Evolutionary conservation across 2,888 invertebrate species (phyloP), one percentile per base, ranked within the genome.

Genomic region (Malacosoma neustria): DNA sequence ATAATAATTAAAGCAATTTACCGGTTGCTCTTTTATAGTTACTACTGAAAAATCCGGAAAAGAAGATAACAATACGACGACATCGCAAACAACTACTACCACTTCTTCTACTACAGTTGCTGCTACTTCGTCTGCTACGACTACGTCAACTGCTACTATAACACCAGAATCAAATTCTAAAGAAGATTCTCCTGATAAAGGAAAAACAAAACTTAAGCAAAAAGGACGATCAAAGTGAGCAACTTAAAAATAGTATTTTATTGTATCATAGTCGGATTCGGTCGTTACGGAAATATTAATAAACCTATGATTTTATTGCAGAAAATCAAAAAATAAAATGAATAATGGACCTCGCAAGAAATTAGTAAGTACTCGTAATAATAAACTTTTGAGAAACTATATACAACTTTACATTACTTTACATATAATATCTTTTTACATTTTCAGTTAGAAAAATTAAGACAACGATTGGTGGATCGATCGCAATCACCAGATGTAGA

Each of bases 371-470:
- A 35, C 2, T 6, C n/a, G 1, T 29, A 13, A 11, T 32, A 13
- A 13, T 3, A 11, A 15, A 33, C n/a, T 9, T 2, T 6, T 33
- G 9, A 22, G 5, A 0, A 22, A 2, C 22, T 22, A 2, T 9
- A 22, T 4, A 22, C 22, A 22, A n/a, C n/a, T 22, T 22, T 22
- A 22, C 22, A 22, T 29, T 40, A 7, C 11, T 48, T n/a, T 13
- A 14, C 11, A 14, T 30, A 32, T 35, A 36, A 12, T 13, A 32
- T 32, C 39, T 2, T 13, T 34, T 11, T 38, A 29, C 13, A 34
- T 37, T 47, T 54, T 34, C 54, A 71, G 69, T 37, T 66, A 34
- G 51, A 63, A 42, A 51, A 48, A 34, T 36, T 65, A 29, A 58
- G 51, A 11, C 47, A 62, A 4, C 64, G 51, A 42, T 39, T 64